A percentile compares a stretch with the other conserved stretches of the same genome.
These are phyloP conservation scores for Polietes domitor DNA, from an alignment of 2,888 invertebrate species.

Conservation along the genomic window DNA sequence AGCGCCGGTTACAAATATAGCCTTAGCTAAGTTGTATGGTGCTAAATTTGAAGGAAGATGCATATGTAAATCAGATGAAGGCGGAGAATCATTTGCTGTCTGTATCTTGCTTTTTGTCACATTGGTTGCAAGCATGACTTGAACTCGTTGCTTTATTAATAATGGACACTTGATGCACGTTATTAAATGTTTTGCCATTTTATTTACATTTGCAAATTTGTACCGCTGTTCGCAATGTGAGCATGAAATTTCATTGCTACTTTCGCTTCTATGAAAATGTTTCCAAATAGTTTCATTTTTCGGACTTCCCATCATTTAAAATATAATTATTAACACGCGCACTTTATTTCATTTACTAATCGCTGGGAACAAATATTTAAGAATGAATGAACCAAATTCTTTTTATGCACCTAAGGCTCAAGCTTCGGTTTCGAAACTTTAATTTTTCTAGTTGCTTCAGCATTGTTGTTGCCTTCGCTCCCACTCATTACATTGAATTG, in stretches of 20 bases:
- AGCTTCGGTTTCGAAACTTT: conserved; percentile 29
- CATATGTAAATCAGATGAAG: no score
- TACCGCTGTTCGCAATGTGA: conserved; percentile 18
- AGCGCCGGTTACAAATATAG: conserved; percentile 30
- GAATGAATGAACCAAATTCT: conserved; percentile 29
- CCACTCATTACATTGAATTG: conserved; percentile 42
- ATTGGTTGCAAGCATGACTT: no score
- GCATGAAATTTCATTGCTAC: no score
- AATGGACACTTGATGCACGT: conserved; percentile 34
- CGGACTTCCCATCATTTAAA: conserved; percentile 37
- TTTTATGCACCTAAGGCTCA: conserved; percentile 32
- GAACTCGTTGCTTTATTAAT: no score
- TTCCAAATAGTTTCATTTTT: conserved; percentile 36
- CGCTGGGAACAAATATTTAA: conserved; percentile 37
- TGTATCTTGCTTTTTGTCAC: conserved; percentile 27
- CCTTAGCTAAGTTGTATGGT: conserved; percentile 36
- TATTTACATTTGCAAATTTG: no score
- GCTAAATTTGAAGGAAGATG: conserved; percentile 25
- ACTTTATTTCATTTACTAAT: conserved; percentile 38
- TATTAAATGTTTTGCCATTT: conserved; percentile 41
- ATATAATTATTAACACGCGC: conserved; percentile 37
- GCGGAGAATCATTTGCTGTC: conserved; percentile 41
- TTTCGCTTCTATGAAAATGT: conserved; percentile 39
- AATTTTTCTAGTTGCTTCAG: conserved; percentile 9
- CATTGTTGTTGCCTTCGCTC: conserved; percentile 36